Conservation (phyloP, 2,888 invertebrate genomes). For the Drosophila recens region DNA sequence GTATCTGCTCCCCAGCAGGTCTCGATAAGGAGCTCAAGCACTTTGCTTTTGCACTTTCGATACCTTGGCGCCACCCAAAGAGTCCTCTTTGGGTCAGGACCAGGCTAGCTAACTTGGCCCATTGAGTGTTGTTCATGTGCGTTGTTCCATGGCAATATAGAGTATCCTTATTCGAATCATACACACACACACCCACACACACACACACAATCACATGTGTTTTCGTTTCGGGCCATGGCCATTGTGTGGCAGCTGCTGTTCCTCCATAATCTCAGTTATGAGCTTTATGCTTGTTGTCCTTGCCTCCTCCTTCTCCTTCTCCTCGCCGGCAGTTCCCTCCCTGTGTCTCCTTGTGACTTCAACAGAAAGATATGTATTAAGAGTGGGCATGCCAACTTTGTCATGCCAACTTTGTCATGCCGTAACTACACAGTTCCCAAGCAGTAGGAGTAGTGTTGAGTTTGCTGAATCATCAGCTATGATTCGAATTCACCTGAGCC, state of each 20-base stretch:
- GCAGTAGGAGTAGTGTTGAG: conserved; percentile 1
- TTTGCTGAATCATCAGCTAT: conserved; percentile 27
- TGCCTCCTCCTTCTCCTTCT: conserved; percentile 1
- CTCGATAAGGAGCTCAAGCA: conserved; percentile 61
- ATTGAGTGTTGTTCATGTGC: conserved; percentile 48
- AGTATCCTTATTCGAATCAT: conserved; percentile 8
- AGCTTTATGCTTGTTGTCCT: conserved; percentile 57
- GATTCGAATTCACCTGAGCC: conserved; percentile 12
- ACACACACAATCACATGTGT: conserved; percentile 37
- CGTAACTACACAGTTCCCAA: neutral
- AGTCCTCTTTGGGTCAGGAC: conserved; percentile 37
- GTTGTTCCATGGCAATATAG: conserved; percentile 43
- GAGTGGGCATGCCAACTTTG: conserved; percentile 11
- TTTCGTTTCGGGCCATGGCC: conserved; percentile 48
- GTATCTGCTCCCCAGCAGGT: neutral
- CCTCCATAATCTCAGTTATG: conserved; percentile 64
- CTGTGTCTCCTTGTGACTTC: conserved; percentile 31
- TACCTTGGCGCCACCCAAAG: conserved; percentile 20
- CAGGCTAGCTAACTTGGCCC: conserved; percentile 44
- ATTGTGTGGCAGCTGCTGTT: conserved; percentile 56
- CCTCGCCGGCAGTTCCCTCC: conserved; percentile 6
- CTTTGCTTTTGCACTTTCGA: conserved; percentile 23
- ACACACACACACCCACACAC: conserved; percentile 19
- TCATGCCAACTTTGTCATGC: neutral
- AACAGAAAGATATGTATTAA: neutral